phyloP scores from a whole-genome alignment of 2,797 vertebrate species.

The Thamnophis elegans region DNA sequence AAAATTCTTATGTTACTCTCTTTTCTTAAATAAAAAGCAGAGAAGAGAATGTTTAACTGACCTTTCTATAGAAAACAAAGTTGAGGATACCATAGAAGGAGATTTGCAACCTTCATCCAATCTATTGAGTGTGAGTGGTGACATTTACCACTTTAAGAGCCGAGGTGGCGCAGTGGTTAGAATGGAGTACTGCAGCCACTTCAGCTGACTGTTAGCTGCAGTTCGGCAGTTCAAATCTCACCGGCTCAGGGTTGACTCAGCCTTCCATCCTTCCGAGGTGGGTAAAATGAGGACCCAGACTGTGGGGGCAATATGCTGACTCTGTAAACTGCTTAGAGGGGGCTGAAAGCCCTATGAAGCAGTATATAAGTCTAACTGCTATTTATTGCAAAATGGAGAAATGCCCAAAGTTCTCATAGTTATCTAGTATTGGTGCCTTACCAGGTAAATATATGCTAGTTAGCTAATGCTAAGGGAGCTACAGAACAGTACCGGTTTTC shows the following conservation, averaged over 20 bases:
- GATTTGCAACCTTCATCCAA: not conserved
- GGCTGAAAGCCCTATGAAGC: no score
- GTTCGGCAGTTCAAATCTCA: no score
- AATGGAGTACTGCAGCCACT: no score
- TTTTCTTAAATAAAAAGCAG: not conserved
- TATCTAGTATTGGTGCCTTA: not conserved
- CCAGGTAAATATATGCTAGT: slow-evolving; percentile 11
- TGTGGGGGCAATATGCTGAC: no score
- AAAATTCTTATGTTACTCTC: not conserved
- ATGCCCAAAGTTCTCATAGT: slow-evolving; percentile 24
- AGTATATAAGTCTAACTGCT: no score
- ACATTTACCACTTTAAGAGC: no score
- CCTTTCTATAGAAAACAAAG: not conserved
- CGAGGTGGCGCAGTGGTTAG: no score
- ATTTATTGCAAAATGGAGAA: slow-evolving; percentile 28
- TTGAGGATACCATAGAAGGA: not conserved
- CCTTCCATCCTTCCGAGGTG: no score
- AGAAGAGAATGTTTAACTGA: not conserved
- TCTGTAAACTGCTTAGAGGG: no score
- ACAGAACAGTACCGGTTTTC: slow-evolving; percentile 3
- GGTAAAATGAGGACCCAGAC: no score
- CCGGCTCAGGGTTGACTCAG: no score
- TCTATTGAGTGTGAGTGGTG: slow-evolving; percentile 34
- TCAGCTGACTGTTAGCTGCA: no score
- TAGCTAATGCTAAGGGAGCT: not conserved